A percentile compares a stretch with the other conserved stretches of the same genome.
These are phyloP conservation scores for Himalopsyche kuldschensis DNA, from an alignment of 2,888 invertebrate species.

Conservation along the genomic window DNA sequence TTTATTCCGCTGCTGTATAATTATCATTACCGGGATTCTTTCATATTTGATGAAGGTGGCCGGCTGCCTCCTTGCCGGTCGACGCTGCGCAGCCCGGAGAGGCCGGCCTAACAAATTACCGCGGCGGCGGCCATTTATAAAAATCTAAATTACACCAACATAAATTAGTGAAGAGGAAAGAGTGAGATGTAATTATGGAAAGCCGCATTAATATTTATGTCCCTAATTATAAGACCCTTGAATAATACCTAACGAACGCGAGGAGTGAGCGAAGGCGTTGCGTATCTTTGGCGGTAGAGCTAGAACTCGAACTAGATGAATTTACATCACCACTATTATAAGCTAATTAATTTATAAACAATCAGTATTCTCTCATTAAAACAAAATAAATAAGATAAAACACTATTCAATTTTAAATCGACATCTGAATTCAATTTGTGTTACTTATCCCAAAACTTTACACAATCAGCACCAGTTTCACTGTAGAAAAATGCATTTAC, in stretches of 20 bases:
- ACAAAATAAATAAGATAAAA: too few species aligned
- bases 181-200: conserved; percentile 41
- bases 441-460: too few species aligned
- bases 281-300: conserved; percentile 2
- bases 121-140: conserved; percentile 39
- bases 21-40: conserved; percentile 39
- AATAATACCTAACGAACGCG: conserved; percentile 40
- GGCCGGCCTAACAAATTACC: conserved; percentile 29
- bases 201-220: conserved; percentile 41
- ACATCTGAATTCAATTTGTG: too few species aligned
- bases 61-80: conserved; percentile 4
- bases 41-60: conserved; percentile 36
- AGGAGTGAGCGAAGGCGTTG: conserved; percentile 29
- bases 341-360: too few species aligned
- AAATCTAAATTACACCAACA: conserved; percentile 40
- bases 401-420: too few species aligned
- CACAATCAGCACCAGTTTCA: too few species aligned
- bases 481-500: too few species aligned
- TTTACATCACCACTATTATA: neutral
- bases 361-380: too few species aligned
- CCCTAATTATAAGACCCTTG: conserved; percentile 41
- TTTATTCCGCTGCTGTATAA: conserved; percentile 31
- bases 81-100: conserved; percentile 10
- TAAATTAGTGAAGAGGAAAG: conserved; percentile 40
- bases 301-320: neutral